Evolutionary conservation across 1,140 invertebrate species (phyloP), one percentile per base, ranked within the genome.

Genomic region (Drosophila pseudoananassae): DNA sequence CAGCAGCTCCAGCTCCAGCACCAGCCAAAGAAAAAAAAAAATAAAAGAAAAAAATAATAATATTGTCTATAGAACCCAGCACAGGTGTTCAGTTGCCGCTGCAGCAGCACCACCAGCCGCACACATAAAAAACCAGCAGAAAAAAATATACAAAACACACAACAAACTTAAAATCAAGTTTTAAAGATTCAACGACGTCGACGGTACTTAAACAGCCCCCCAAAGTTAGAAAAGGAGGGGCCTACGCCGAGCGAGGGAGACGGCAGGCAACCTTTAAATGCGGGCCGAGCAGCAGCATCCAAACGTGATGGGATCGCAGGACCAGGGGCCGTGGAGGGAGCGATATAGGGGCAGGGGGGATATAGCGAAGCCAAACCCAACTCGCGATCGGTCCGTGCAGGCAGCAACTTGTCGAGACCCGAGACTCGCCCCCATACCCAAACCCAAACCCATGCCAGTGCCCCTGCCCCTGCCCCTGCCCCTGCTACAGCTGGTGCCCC

Each of bases 141-240:
- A 65, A 68, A 73, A 73, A 68, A 59, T 15, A 73, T 33, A 31
- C 50, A 49, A 38, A 58, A 52, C 38, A 81, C 36, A 60, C 59
- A 83, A 87, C 61, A 79, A 88, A 88, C 78, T 87, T 76, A 88
- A 88, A 88, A 88, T 88, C 83, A 88, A 88, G 83, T 88, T 88
- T 88, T 83, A 88, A 83, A 88, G 83, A 87, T 85, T 77, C 76
- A 83, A 83, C 78, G 60, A 70, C 77, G 40, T 38, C 70, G 57
- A 80, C 82, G 77, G 81, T 82, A 85, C 81, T 84, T 84, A 85
- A 87, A 59, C 81, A 77, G 81, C 77, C 81, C 47, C 56, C 36
- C 53, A 20, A 68, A n/a, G 36, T 36, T 36, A 36, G 29, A 14
- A 51, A 27, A 36, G 40, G 38, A 54, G 46, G 33, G 33, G 10